Evolutionary conservation across 2,888 invertebrate species (phyloP), one percentile per base, ranked within the genome.

Genomic region (Acleris sparsana): DNA sequence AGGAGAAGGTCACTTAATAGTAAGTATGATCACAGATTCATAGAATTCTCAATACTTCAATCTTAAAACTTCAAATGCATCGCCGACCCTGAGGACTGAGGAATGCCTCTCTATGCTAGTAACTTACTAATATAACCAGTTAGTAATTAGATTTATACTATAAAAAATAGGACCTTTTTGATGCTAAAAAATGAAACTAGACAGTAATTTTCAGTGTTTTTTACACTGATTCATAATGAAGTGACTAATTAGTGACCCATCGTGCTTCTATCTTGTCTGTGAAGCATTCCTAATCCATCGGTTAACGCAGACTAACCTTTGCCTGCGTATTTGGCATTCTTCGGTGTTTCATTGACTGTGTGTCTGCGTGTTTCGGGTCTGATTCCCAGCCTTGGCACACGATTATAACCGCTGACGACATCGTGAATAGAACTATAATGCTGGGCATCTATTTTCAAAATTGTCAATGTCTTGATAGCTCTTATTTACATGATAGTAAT

Each of bases 311-410:
- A 53, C 62, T 44, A 65, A 65, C 65, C 65, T 65, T 64, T 65
- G 65, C 60, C 60, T 55, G 22, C 65, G 65, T 61, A 65, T 65
- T 61, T 46, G 65, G 61, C 65, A 65, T 65, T 61, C 61, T 65
- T 61, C 33, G 65, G 44, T 56, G 44, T 65, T 60, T 60, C 64
- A 57, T 29, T 48, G 53, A 53, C 48, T 48, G 61, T 9, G 9
- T 33, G 33, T 61, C 65, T 65, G 55, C 59, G 20, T 56, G 60
- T 44, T 55, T 46, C 22, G 43, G 63, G 48, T 56, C 52, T 49
- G 44, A 33, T 44, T 49, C 64, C 39, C 39, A 18, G 58, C 33
- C 53, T 51, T 62, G 22, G 18, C 39, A 39, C 39, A 39, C 39
- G 39, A 39, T 39, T 39, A 4, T 39, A 39, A 13, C 13, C 39